A percentile compares a stretch with the other conserved stretches of the same genome.
These are phyloP conservation scores for Peromyscus maniculatus DNA, from an alignment of 2,113 vertebrate genomes.

Conservation along the genomic window DNA sequence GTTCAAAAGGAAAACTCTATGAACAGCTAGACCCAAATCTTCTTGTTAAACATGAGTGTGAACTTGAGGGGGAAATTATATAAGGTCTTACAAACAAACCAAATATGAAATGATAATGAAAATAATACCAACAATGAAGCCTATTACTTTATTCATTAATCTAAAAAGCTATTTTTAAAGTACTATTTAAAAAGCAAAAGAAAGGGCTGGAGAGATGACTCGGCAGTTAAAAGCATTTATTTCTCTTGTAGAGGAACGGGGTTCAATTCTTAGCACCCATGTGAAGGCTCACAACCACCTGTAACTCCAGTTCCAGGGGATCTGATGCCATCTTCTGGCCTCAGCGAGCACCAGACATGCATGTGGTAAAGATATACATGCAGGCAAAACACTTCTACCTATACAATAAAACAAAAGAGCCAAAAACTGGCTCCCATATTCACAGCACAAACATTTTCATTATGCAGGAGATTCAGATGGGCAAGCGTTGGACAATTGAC, in stretches of 20 bases:
- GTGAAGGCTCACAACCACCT: background rate
- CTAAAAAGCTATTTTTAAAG: background rate
- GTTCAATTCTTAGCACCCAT: background rate
- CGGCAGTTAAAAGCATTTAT: background rate
- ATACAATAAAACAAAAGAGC: background rate
- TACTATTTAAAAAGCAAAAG: background rate
- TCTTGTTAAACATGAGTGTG: background rate
- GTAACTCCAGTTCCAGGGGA: background rate
- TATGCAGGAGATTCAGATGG: background rate
- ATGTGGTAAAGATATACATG: background rate
- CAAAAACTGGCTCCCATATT: background rate
- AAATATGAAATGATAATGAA: background rate
- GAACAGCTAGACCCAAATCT: background rate
- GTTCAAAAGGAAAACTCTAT: conserved; percentile 24
- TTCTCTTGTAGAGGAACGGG: background rate
- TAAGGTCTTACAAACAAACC: conserved; percentile 29
- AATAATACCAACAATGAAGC: background rate
- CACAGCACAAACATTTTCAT: background rate
- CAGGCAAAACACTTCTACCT: background rate
- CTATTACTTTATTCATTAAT: background rate
- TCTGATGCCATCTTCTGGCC: background rate
- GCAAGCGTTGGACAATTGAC: background rate
- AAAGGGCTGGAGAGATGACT: no score
- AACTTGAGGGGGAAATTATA: background rate
- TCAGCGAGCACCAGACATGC: background rate